phyloP scores from a whole-genome alignment of 2,113 vertebrate genomes.

The Pogonocichla stellata region DNA sequence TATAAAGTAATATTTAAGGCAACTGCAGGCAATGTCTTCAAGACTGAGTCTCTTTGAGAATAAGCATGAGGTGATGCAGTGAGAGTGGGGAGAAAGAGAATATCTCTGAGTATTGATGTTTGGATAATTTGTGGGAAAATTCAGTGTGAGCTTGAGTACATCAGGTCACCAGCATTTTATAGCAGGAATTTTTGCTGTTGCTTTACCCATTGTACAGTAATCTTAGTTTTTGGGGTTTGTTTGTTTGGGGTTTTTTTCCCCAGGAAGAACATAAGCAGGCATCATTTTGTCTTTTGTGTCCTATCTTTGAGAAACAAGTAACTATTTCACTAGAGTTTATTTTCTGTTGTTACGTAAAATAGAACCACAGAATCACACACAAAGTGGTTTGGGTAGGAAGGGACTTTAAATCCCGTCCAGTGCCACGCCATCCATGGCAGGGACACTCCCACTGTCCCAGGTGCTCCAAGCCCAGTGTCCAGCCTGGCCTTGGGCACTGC shows the following conservation, averaged over 20 bases:
- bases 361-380: background rate
- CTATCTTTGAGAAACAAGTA: background rate
- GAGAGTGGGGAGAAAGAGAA: background rate
- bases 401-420: rapidly evolving
- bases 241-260: background rate
- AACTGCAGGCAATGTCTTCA: background rate
- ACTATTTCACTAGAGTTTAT: background rate
- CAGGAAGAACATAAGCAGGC: background rate
- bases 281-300: background rate
- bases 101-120: background rate
- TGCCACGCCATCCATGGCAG: too few species aligned
- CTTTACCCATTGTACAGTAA: background rate
- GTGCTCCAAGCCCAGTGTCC: background rate
- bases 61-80: background rate
- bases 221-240: background rate
- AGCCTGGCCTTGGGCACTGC: background rate
- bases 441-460: background rate
- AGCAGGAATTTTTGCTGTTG: background rate
- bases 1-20: background rate
- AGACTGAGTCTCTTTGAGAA: background rate
- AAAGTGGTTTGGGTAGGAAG: background rate
- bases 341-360: background rate
- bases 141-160: background rate
- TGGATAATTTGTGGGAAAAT: background rate
- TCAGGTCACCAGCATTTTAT: background rate